Evolutionary conservation across 2,113 vertebrate species (phyloP).

Genomic region (Notechis scutatus): DNA sequence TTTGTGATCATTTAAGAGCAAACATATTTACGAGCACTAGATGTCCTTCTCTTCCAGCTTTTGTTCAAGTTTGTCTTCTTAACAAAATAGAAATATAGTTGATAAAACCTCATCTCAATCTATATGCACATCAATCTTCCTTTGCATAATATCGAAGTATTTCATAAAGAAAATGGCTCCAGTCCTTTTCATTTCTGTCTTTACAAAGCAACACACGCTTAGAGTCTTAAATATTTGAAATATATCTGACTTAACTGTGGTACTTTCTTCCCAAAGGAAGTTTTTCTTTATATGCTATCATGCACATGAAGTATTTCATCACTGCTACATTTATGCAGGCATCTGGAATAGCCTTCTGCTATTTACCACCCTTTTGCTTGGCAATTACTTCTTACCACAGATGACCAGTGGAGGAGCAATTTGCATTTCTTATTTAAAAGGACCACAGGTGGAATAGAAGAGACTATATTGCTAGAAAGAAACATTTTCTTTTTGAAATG

Average conservation of each 20-base stretch:
- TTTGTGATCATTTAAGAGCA: slow-evolving; percentile 19
- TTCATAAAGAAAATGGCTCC: background rate
- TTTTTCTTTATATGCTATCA: background rate
- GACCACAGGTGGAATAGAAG: slow-evolving; percentile 9
- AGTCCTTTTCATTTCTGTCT: background rate
- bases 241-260: background rate
- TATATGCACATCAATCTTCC: too few relatives aligned
- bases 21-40: slow-evolving; percentile 55
- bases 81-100: background rate
- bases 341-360: background rate
- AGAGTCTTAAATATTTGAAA: background rate
- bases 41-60: slow-evolving; percentile 58
- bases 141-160: background rate
- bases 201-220: background rate
- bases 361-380: background rate
- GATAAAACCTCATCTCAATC: background rate
- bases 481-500: background rate
- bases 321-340: background rate
- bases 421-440: slow-evolving; percentile 26
- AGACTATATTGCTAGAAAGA: background rate
- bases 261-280: background rate
- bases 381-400: slow-evolving; percentile 31
- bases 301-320: background rate
- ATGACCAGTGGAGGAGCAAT: slow-evolving; percentile 20
- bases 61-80: slow-evolving; percentile 22